phyloP scores from a whole-genome alignment of 1,140 invertebrate genomes.

The Akabosia matsudoensis region DNA sequence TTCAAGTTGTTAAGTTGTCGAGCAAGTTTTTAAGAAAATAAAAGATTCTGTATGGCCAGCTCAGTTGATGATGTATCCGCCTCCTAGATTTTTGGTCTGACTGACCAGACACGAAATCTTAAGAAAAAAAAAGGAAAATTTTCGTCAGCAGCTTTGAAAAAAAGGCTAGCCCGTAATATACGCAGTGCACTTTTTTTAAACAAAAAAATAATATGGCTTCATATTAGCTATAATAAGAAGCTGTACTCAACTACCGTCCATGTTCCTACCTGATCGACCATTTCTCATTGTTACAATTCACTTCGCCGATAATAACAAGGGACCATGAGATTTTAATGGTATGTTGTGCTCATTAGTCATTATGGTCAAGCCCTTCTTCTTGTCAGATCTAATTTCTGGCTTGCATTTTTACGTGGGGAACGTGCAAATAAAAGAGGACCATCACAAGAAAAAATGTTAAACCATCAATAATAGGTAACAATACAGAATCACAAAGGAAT shows the following conservation, averaged over 20 bases:
- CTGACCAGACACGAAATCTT: constrained; percentile 11
- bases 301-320: no score
- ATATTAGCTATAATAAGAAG: neutral
- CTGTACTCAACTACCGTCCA: neutral
- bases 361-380: neutral
- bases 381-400: neutral
- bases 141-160: no score
- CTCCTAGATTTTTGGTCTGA: neutral
- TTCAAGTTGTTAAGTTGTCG: neutral
- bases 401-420: neutral
- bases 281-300: no score
- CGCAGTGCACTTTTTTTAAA: neutral
- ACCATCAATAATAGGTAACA: neutral
- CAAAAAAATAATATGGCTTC: no score
- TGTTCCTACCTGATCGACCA: no score
- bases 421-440: neutral
- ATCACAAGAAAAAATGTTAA: constrained; percentile 7
- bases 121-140: constrained; percentile 4
- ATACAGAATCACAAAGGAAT: neutral
- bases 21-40: neutral
- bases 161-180: neutral
- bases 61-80: neutral
- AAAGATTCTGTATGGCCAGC: neutral
- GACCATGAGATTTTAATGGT: neutral
- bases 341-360: neutral